Base-by-base conservation (phyloP, 2,113 vertebrate genomes). In the Crotalus helleri region DNA sequence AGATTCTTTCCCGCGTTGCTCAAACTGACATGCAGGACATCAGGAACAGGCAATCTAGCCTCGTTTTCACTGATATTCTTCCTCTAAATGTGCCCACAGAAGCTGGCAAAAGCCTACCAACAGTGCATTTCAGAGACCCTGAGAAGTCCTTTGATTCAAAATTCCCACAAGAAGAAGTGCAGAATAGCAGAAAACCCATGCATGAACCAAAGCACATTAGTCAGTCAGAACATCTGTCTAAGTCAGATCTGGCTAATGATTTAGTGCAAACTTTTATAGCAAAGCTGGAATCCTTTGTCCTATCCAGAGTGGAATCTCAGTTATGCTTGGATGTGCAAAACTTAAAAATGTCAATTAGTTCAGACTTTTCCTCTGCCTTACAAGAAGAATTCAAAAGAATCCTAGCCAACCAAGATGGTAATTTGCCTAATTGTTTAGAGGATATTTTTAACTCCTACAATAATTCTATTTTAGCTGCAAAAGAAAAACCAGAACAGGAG, bases 201-300 rank as follows among this genome's bases (percentile, higher is more conserved):
- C 44, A 90, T 21, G 92, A 64, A 21, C 26, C 24, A 19, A 6
- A n/a, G 17, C 39, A 26, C 29, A 26, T 44, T 29, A 46, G 15
- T 5, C 64, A 88, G 1, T 33, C 39, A 17, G 87, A 61, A 58
- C n/a, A 64, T 13, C 57, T 57, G 4, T 13, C 92, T 24, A 90
- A 54, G 64, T 15, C 57, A 29, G 81, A 86, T n/a, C n/a, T 93
- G 7, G 49, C n/a, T 49, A 87, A 58, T 1, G 92, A 93, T 19
- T 33, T 93, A 6, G 89, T 90, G 49, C 57, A 90, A 39, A 87
- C n/a, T 0, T 90, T 90, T 23, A 29, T 90, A 39, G 55, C 49
- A 4, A 93, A 93, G 29, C 74, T 93, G 9, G 89, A 93, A 29
- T 17, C 29, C 4, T 93, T 93, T 44, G 57, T 93, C 74, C 87